phyloP scores from a whole-genome alignment of 2,797 vertebrate genomes.

The Smutsia temminckii region DNA sequence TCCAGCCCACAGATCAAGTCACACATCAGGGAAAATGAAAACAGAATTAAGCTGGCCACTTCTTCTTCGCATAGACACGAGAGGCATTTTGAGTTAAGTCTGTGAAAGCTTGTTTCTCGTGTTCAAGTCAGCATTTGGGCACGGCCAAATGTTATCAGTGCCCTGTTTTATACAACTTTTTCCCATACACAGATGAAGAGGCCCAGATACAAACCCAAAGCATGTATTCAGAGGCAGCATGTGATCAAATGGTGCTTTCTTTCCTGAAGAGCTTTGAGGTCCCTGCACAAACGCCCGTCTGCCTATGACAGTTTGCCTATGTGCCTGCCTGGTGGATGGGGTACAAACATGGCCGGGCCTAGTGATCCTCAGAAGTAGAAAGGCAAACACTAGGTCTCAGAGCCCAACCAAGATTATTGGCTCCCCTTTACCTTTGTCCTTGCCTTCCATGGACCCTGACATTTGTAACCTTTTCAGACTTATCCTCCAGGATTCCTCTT shows the following conservation, averaged over 20 bases:
- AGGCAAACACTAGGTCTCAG: not conserved
- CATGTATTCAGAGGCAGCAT: not conserved
- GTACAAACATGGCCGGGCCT: not conserved
- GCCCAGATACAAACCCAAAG: not conserved
- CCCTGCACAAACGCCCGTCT: not conserved
- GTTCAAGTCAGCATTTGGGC: conserved; percentile 47
- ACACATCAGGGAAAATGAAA: conserved; percentile 77
- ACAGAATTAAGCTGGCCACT: conserved; percentile 76
- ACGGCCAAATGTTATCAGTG: conserved; percentile 58
- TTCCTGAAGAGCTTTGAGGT: conserved; percentile 7
- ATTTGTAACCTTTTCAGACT: not conserved
- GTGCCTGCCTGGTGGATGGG: not conserved
- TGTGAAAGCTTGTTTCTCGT: conserved; percentile 54
- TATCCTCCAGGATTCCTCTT: not conserved
- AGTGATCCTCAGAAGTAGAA: not conserved
- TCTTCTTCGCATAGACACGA: conserved; percentile 58
- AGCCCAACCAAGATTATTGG: not conserved
- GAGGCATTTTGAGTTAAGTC: conserved; percentile 62
- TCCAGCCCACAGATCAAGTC: conserved; percentile 74
- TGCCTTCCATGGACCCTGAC: not conserved
- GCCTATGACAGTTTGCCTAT: not conserved
- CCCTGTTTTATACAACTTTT: conserved; percentile 61
- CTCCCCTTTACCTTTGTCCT: not conserved
- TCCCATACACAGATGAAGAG: conserved; percentile 46
- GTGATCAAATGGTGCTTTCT: not conserved